Conservation (phyloP, 2,797 vertebrate genomes). For the Naso thynnoides region DNA sequence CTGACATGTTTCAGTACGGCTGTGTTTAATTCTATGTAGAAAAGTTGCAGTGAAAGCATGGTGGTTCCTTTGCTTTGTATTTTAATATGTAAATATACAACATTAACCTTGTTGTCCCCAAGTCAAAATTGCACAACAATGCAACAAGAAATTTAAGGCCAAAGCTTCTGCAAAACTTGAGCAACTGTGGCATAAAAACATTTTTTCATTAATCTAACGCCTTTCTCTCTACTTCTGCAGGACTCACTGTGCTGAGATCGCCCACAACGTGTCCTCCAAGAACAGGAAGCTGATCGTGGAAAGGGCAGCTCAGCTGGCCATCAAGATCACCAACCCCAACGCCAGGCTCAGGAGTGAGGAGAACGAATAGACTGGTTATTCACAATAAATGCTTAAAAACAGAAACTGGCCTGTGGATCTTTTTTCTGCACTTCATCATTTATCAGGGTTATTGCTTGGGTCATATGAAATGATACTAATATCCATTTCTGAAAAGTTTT, state of each 20-base stretch:
- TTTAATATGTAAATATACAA: background rate
- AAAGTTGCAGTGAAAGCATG: background rate
- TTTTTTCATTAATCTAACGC: background rate
- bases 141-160: background rate
- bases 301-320: slow-evolving; percentile 95
- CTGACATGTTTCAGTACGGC: background rate
- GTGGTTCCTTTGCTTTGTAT: too few relatives aligned
- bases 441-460: background rate
- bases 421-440: background rate
- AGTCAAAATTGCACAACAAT: background rate
- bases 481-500: background rate
- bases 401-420: background rate
- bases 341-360: slow-evolving; percentile 98
- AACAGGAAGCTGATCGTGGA: slow-evolving; percentile 98
- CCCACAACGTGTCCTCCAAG: slow-evolving; percentile 99
- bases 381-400: slow-evolving; percentile 88
- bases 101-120: too few relatives aligned
- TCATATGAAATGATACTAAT: background rate
- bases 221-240: slow-evolving; percentile 68
- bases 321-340: slow-evolving; percentile 98
- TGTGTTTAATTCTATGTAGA: background rate
- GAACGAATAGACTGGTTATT: slow-evolving; percentile 89
- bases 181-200: too few relatives aligned
- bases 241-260: slow-evolving; percentile 97
- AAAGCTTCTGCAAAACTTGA: background rate